Base-by-base conservation (phyloP, 2,797 vertebrate species). In the Pogonophryne albipinna region DNA sequence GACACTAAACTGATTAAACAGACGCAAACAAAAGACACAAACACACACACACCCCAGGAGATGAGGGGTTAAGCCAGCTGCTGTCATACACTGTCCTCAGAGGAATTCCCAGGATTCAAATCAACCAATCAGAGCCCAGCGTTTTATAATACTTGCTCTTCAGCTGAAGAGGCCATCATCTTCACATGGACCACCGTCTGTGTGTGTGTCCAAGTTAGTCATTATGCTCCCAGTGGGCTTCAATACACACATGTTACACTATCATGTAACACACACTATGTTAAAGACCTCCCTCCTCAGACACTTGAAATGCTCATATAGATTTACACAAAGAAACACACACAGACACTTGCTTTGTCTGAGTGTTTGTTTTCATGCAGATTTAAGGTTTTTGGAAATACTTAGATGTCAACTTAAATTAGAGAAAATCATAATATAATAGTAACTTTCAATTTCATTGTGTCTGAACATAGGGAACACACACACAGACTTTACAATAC, bases 61-160 rank as follows among this genome's bases (percentile, higher is more conserved):
- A 20, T 55, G 42, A 63, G 20, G 31, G 41, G 70, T 72, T 66
- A 57, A 74, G 46, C 13, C 15, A 0, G 27, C 13, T 2, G 3
- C 71, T 65, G 56, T 80, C 65, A 68, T 23, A 68, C 59, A 27
- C 56, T 55, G 59, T 62, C 47, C 65, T 63, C 50, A 14, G 76
- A 75, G 50, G 58, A 85, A 85, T 85, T 91, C 85, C 74, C 82
- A 82, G 74, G 77, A 74, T 80, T 80, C 64, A 44, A 66, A 52
- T 73, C 20, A 69, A 59, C 91, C 89, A 91, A 90, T 90, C 84
- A 81, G 60, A 80, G 55, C 53, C 3, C n/a, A 58, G 82, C 15
- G 16, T 73, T 83, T 27, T 83, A 71, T 69, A 79, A 83, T 51
- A 62, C 64, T 23, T 47, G 52, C 85, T 81, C 86, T 85, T 90